Base-by-base conservation (phyloP, 1,140 invertebrate species). In the Thrips palmi region DNA sequence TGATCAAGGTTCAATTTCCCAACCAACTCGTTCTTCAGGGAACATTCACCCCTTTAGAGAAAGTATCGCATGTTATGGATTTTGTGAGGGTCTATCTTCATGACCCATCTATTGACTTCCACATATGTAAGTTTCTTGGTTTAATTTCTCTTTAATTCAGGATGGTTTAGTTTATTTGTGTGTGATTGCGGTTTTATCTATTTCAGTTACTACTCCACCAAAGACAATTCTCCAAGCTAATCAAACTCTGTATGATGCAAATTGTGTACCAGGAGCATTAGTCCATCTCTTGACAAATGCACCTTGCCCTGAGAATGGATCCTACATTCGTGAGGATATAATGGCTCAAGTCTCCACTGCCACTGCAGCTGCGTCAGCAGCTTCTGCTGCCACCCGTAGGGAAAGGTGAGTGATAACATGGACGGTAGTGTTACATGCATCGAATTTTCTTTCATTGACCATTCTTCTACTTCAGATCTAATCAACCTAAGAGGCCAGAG, bases 1-100 rank as follows among this genome's bases (percentile, higher is more conserved):
- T 85, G 3, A 74, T 88, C 27, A 59, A 83, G 30, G 63, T 89
- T 46, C 71, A 78, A 49, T 88, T 89, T 56, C 79, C 81, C 3
- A 71, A 86, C 57, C 67, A 71, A 30, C 63, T 74, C 29, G 76
- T 86, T 21, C 58, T 87, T 3, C 83, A 89, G 58, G 82, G 72
- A 10, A 59, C 74, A 8, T 88, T 89, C 49, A 59, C 58, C 45
- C 74, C 79, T 2, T 55, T 59, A 14, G 76, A 85, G 56, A 74
- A 64, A 14, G 57, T 84, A 7, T 54, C 59, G 46, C 57, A 64
- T 40, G 60, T 87, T 3, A 62, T 65, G 30, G 63, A 75, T 33
- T 84, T 84, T 61, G 64, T 86, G 1, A 69, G 63, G 52, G 56
- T 59, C 41, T 73, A 74, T 57, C 55, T 86, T 21, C 56, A 62